phyloP scores from a whole-genome alignment of 2,888 invertebrate genomes.

The Selenia dentaria region DNA sequence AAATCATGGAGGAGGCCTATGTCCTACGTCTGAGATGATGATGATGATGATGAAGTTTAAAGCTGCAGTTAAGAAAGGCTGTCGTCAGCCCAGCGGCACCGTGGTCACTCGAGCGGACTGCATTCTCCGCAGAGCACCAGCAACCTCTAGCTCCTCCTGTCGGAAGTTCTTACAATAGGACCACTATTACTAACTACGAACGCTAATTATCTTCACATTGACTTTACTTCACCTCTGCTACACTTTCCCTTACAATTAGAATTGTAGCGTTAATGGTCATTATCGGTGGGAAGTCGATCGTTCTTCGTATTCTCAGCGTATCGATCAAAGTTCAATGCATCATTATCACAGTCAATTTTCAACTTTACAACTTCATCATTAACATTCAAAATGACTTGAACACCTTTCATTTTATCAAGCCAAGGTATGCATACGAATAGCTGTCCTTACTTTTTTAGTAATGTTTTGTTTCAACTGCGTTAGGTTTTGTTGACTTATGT shows the following conservation, averaged over 20 bases:
- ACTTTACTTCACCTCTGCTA: constrained; percentile 22
- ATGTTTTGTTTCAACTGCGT: constrained; percentile 18
- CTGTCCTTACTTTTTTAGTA: constrained; percentile 16
- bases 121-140: too few relatives aligned
- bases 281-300: constrained; percentile 28
- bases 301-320: constrained; percentile 15
- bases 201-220: not conserved
- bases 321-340: constrained; percentile 20
- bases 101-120: too few relatives aligned
- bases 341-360: not conserved
- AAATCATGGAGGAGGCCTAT: too few relatives aligned
- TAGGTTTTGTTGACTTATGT: too few relatives aligned
- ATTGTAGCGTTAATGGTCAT: constrained; percentile 33
- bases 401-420: not conserved
- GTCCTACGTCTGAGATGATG: too few relatives aligned
- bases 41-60: too few relatives aligned
- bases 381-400: constrained; percentile 12
- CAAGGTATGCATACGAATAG: constrained; percentile 25
- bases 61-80: too few relatives aligned
- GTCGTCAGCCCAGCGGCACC: too few relatives aligned
- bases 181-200: too few relatives aligned
- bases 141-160: too few relatives aligned
- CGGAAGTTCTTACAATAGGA: too few relatives aligned
- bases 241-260: constrained; percentile 35
- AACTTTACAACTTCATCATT: not conserved